These are phyloP conservation scores for Drosophila emarginata DNA, from an alignment of 2,888 invertebrate species.

Conservation along the genomic window DNA sequence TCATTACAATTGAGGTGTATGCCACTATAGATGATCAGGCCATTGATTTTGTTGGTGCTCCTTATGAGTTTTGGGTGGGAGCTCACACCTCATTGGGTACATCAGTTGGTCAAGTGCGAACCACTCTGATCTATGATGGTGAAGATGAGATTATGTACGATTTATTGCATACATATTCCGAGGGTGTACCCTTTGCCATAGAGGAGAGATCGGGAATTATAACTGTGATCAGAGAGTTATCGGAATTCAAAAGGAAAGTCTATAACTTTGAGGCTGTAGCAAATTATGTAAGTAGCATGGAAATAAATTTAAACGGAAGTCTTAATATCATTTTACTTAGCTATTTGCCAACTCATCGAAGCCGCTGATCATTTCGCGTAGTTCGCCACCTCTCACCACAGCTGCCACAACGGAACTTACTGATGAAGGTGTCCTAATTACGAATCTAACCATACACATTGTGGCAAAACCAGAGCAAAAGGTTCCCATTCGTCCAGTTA, in stretches of 20 bases:
- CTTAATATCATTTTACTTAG: slow-evolving; percentile 46
- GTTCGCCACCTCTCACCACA: slow-evolving; percentile 72
- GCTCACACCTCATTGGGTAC: slow-evolving; percentile 92
- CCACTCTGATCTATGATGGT: slow-evolving; percentile 88
- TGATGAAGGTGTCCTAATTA: slow-evolving; percentile 87
- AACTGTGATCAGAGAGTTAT: slow-evolving; percentile 90
- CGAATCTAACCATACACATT: slow-evolving; percentile 92
- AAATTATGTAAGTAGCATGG: slow-evolving; percentile 80
- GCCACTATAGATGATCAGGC: slow-evolving; percentile 83
- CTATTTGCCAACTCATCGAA: slow-evolving; percentile 78
- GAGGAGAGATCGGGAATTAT: slow-evolving; percentile 94
- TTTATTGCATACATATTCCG: slow-evolving; percentile 91
- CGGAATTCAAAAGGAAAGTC: slow-evolving; percentile 86
- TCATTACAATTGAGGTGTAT: slow-evolving; percentile 91
- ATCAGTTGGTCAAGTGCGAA: slow-evolving; percentile 92
- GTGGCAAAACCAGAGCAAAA: slow-evolving; percentile 89
- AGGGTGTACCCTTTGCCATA: slow-evolving; percentile 96
- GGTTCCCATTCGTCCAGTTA: slow-evolving; percentile 81
- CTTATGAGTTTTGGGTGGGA: slow-evolving; percentile 95
- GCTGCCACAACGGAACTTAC: slow-evolving; percentile 73
- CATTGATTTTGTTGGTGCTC: slow-evolving; percentile 92
- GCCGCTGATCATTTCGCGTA: slow-evolving; percentile 68
- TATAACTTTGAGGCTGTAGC: slow-evolving; percentile 94
- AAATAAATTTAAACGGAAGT: too few relatives aligned
- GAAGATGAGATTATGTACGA: slow-evolving; percentile 88